Base-by-base conservation (phyloP, 2,797 vertebrate species). In the Ctenopoma kingsleyae region DNA sequence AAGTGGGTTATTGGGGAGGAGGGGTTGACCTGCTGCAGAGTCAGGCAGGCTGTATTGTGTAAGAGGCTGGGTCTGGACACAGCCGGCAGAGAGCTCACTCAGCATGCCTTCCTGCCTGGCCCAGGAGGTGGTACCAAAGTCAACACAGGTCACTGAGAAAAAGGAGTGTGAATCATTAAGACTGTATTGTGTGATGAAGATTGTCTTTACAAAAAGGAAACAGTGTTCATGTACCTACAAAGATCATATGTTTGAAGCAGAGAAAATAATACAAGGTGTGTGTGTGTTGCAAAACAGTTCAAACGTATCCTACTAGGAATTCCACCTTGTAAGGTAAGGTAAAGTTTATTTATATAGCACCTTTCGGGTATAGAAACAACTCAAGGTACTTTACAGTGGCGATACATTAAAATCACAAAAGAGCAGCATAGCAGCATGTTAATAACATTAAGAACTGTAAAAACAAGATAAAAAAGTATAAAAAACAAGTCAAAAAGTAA, bases 61-160 rank as follows among this genome's bases (percentile, higher is more conserved):
- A 92, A 94, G 94, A 82, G 92, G 91, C 90, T 83, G 93, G 88
- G 84, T 78, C 91, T 95, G 95, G 91, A 92, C 89, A 2, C 47
- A 83, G 89, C 48, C 82, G 71, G 78, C 77, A 79, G 86, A 90
- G 85, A 84, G 85, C 87, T 92, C 91, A 87, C 91, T 92, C 90
- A 90, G 85, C 80, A 72, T 19, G 74, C 72, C 88, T 95, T 94
- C 94, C 93, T 94, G 89, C 83, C 78, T 82, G 81, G 74, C 87
- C 88, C 84, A 67, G 74, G 83, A 88, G 91, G 89, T 87, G 85
- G 80, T 83, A 81, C 83, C 76, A 81, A 85, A 92, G 89, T 91
- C 67, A 54, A 65, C 71, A 90, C 88, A 86, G 91, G 88, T 92
- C 91, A 87, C 76, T 74, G 81, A 75, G 64, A 75, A 74, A 82